Base-by-base conservation (phyloP, 2,797 vertebrate genomes). In the Nothura maculosa region DNA sequence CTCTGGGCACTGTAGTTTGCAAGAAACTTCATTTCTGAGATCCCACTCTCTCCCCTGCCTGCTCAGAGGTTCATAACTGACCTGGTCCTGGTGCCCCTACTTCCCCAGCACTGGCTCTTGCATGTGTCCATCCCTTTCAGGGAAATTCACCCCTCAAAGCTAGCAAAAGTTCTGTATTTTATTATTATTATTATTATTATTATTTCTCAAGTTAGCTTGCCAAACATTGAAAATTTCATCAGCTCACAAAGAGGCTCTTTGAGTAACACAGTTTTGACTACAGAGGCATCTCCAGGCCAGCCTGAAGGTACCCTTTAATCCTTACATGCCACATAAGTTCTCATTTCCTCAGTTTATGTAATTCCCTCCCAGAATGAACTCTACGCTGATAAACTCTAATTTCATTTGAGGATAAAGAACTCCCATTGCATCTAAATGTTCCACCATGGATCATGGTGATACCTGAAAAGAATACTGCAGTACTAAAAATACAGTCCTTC, bases 351-450 rank as follows among this genome's bases (percentile, higher is more conserved):
- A 69, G n/a, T 81, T 73, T 52, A 34, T 50, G 15, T 52, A 76
- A 84, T 91, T 85, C 83, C 25, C 55, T 81, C 63, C 36, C n/a
- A 86, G 83, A 92, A 90, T 55, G 94, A 92, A 24, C 22, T 48
- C 47, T 24, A 3, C 13, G 47, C 68, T 64, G 55, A 79, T 34
- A 55, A 79, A 84, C 81, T 81, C 50, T 63, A 63, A 62, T n/a
- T n/a, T 58, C 67, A 62, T 47, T 66, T 72, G 52, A 89, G 73
- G 58, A 90, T 70, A 81, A 89, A 10, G 16, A 94, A 63, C 27
- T 86, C 89, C 67, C 27, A 38, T 3, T 68, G 70, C n/a, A 45
- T 86, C 73, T 5, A 93, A 77, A 85, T 73, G 81, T 79, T 82
- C 74, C 57, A 87, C 36, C 54, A 6, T 30, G 47, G 50, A 73